Conservation (phyloP, 2,113 vertebrate genomes). For the Regulus satrapa region DNA sequence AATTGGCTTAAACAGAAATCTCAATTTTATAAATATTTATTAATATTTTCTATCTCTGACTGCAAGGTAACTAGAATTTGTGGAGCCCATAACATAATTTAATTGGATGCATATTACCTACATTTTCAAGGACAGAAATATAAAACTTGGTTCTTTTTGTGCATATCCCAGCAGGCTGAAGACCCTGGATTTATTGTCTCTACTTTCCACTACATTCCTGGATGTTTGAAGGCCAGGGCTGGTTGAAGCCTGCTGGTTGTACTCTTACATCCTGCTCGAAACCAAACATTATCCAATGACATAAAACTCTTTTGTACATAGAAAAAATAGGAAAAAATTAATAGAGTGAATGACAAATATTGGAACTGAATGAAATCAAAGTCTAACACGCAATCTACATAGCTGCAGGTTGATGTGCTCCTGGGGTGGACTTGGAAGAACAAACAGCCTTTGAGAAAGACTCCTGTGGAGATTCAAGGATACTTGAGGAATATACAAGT, state of each 20-base stretch:
- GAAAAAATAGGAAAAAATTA: neutral
- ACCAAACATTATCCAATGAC: neutral
- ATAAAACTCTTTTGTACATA: neutral
- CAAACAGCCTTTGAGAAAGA: neutral
- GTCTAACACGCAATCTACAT: fast-evolving
- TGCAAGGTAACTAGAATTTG: neutral
- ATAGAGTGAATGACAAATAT: neutral
- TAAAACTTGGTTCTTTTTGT: neutral
- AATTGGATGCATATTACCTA: neutral
- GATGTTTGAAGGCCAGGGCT: neutral
- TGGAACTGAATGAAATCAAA: neutral
- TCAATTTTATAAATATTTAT: neutral
- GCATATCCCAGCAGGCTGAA: neutral
- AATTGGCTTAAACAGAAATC: neutral
- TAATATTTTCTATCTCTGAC: neutral
- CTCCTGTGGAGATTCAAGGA: neutral
- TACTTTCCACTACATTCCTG: neutral
- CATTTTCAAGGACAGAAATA: neutral
- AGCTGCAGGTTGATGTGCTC: neutral
- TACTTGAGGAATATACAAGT: neutral
- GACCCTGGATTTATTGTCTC: neutral
- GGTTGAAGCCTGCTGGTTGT: neutral
- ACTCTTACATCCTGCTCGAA: neutral
- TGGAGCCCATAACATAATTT: neutral
- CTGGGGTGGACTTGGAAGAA: neutral